Base-by-base conservation (phyloP, 2,113 vertebrate genomes). In the Calidris pugnax region DNA sequence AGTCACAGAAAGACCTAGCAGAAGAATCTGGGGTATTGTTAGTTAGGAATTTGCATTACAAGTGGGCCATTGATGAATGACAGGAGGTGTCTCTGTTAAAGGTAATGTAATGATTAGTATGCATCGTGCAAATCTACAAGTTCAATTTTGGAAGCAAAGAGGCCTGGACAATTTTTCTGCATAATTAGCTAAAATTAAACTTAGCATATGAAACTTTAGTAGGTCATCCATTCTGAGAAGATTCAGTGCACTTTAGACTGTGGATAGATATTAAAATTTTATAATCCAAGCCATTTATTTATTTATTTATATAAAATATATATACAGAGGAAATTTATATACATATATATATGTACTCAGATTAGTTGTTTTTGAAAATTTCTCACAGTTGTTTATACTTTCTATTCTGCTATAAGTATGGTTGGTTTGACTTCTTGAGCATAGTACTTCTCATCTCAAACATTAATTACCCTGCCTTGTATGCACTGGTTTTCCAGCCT, bases 1-100 rank as follows among this genome's bases (percentile, higher is more conserved):
- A 95, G 48, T 73, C 78, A 82, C 30, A 62, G 59, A 76, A 22
- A 90, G n/a, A 84, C 64, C 41, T 72, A 72, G 41, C 30, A 76
- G 57, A 73, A 77, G 66, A 96, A 90, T 59, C 17, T 48, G 12
- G 39, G 33, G 35, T 89, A 95, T 83, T 89, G 9, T 87, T 87
- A 83, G 51, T 83, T 56, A 89, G 81, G 37, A 87, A 91, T 91
- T 95, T 91, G 74, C 71, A 79, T 96, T 82, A 77, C 59, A 96
- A 95, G 67, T 85, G 67, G 50, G 72, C 41, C 63, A 85, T 55
- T 85, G 53, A 85, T 83, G 74, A 91, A 83, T 94, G 87, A 87
- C 85, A 90, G 15, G 45, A 94, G 41, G 19, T 72, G 32, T 76
- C 41, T 92, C 76, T 91, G 13, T 87, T 60, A 95, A 87, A 91